Conservation (phyloP, 2,888 invertebrate genomes). For the Eristalis intricaria region DNA sequence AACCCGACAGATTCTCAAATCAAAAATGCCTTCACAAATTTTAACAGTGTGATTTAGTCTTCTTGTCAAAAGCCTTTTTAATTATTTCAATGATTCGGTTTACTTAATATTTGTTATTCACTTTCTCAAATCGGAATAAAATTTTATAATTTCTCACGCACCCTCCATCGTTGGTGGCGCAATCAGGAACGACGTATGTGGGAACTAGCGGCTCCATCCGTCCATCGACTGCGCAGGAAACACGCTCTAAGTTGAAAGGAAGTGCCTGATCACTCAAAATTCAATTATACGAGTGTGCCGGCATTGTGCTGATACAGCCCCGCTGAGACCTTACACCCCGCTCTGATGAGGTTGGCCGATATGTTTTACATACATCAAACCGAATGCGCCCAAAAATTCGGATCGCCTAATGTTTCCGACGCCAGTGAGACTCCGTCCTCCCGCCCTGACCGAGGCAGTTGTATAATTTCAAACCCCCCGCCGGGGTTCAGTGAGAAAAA, state of each 20-base stretch:
- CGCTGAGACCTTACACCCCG: neutral
- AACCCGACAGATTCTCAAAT: no score
- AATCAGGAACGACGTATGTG: neutral
- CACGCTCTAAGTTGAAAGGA: neutral
- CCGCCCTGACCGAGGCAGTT: constrained; percentile 9
- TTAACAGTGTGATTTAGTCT: no score
- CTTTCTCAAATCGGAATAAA: no score
- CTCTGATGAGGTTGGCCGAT: neutral
- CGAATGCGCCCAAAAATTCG: constrained; percentile 6
- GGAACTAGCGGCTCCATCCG: neutral
- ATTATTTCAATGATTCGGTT: no score
- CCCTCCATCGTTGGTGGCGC: no score
- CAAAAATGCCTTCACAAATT: no score
- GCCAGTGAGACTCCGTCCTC: neutral
- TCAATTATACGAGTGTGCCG: neutral
- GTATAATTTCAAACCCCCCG: constrained; percentile 31
- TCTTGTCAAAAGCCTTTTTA: no score
- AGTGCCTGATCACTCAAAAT: constrained; percentile 22
- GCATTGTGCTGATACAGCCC: neutral
- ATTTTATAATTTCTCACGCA: no score
- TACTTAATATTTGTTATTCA: no score
- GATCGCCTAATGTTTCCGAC: neutral
- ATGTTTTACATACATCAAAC: neutral
- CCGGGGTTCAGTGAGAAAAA: constrained; percentile 21
- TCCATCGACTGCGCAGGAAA: neutral